These are phyloP conservation scores for Oligia latruncula DNA, from an alignment of 2,888 invertebrate species.

Conservation along the genomic window DNA sequence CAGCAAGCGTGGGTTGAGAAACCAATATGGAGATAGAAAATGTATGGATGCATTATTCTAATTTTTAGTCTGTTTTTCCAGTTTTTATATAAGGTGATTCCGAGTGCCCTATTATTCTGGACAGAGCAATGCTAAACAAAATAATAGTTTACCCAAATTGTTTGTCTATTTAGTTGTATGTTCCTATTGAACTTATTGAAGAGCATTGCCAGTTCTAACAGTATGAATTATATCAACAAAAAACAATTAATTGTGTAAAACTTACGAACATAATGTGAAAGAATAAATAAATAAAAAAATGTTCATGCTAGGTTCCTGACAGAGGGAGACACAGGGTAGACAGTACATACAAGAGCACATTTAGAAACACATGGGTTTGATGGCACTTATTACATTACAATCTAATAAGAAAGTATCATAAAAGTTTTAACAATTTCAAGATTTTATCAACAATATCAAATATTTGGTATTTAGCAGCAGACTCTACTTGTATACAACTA, in stretches of 20 bases:
- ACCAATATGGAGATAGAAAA: neutral
- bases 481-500: constrained; percentile 23
- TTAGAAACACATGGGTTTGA: constrained; percentile 19
- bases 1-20: accelerated
- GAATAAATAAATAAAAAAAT: constrained; percentile 27
- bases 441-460: constrained; percentile 14
- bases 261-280: neutral
- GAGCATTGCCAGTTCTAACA: neutral
- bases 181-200: neutral
- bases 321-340: constrained; percentile 19
- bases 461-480: constrained; percentile 36
- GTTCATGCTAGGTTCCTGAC: constrained; percentile 44
- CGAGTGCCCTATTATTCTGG: neutral
- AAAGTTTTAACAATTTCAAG: constrained; percentile 1
- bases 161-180: neutral
- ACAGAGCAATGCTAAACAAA: neutral
- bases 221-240: constrained; percentile 10
- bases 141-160: neutral
- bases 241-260: constrained; percentile 15
- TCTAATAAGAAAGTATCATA: constrained; percentile 13
- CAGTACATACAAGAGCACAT: constrained; percentile 15
- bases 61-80: neutral
- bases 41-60: neutral
- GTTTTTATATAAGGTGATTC: neutral
- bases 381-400: constrained; percentile 20